Evolutionary conservation across 2,888 invertebrate genomes (phyloP).

Genomic region (Lottia gigantea): DNA sequence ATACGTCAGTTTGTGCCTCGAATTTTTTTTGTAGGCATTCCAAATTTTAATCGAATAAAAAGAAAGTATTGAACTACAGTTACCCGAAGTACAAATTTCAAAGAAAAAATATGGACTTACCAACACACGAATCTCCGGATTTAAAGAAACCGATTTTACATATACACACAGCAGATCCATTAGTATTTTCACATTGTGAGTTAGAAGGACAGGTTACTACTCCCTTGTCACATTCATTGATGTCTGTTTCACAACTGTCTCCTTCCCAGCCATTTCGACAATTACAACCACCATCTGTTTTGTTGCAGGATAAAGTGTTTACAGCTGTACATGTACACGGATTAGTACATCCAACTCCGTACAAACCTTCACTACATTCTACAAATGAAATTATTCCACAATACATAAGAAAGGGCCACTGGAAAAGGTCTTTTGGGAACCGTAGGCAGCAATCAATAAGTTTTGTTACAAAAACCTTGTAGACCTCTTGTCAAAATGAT

Average conservation of each 20-base stretch:
- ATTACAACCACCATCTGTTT: slow-evolving; percentile 31
- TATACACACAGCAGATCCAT: slow-evolving; percentile 19
- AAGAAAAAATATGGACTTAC: background rate
- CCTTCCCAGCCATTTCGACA: slow-evolving; percentile 39
- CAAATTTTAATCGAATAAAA: too few relatives aligned
- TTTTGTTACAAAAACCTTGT: too few relatives aligned
- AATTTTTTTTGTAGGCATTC: too few relatives aligned
- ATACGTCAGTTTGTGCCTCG: background rate
- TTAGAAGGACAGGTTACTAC: slow-evolving; percentile 11
- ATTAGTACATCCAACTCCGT: slow-evolving; percentile 28
- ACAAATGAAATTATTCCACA: too few relatives aligned
- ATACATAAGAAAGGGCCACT: too few relatives aligned
- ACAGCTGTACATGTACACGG: slow-evolving; percentile 31
- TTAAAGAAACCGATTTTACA: slow-evolving; percentile 16
- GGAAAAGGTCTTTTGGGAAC: too few relatives aligned
- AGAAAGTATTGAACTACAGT: too few relatives aligned
- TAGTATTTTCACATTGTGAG: slow-evolving; percentile 16
- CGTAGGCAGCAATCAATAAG: too few relatives aligned
- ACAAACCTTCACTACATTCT: slow-evolving; percentile 28
- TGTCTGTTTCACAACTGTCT: slow-evolving; percentile 28
- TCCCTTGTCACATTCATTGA: slow-evolving; percentile 34
- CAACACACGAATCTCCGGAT: background rate
- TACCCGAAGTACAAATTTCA: too few relatives aligned
- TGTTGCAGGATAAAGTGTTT: slow-evolving; percentile 21
- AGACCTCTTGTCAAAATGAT: too few relatives aligned